Conservation (phyloP, 2,113 vertebrate species). For the Psittacula cyanocephala region DNA sequence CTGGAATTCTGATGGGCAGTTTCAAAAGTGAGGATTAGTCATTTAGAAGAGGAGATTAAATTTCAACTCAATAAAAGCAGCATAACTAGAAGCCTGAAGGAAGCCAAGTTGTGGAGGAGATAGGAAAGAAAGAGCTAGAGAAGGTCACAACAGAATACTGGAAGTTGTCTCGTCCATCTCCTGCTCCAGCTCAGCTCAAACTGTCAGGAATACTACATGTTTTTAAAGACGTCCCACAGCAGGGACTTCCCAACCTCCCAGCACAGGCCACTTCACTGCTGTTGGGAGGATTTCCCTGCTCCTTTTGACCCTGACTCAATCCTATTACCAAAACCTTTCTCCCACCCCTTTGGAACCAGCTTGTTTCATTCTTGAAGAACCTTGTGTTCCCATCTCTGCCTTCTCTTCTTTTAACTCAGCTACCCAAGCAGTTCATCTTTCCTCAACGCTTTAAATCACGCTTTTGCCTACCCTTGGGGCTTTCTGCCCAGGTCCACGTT, state of each 20-base stretch:
- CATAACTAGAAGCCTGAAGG: background rate
- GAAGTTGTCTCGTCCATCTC: background rate
- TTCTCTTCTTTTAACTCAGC: background rate
- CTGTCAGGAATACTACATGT: accelerated
- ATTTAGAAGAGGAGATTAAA: background rate
- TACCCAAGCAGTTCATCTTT: background rate
- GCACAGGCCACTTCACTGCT: background rate
- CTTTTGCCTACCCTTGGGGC: background rate
- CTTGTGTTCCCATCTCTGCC: background rate
- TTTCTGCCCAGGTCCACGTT: accelerated
- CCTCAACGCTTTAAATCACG: accelerated
- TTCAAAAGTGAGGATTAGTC: background rate
- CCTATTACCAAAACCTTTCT: background rate
- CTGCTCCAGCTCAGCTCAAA: background rate
- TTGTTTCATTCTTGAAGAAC: background rate
- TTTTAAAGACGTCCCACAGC: background rate
- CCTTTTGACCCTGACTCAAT: background rate
- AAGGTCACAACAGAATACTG: background rate
- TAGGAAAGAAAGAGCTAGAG: background rate
- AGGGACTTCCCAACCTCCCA: background rate
- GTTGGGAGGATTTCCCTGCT: background rate
- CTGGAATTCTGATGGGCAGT: background rate
- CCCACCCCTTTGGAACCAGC: background rate
- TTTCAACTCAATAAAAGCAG: background rate
- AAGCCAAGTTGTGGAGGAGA: background rate